Conservation (phyloP, 1,140 invertebrate genomes). For the Drosophila serrata region DNA sequence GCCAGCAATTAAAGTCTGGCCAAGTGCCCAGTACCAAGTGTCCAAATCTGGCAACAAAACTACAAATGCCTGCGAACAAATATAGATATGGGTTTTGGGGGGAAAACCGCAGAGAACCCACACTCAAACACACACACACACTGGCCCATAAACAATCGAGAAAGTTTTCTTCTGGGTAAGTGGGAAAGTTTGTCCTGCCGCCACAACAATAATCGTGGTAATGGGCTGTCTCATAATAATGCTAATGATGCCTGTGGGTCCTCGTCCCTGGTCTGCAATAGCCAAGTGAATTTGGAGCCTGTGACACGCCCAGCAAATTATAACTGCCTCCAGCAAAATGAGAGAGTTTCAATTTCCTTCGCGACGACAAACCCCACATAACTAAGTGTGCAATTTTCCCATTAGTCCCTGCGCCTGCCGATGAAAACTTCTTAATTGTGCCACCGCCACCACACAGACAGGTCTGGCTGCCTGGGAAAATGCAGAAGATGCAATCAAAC, state of each 20-base stretch:
- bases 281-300: constrained; percentile 14
- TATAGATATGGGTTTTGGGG: constrained; percentile 1
- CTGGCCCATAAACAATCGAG: constrained; percentile 5
- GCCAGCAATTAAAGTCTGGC: constrained; percentile 17
- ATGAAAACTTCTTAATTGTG: constrained; percentile 44
- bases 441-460: constrained; percentile 10
- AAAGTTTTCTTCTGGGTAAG: constrained; percentile 44
- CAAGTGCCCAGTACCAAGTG: background rate
- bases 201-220: constrained; percentile 64
- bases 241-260: constrained; percentile 62
- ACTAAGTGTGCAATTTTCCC: constrained; percentile 25
- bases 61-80: constrained; percentile 17
- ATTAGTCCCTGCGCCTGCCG: constrained; percentile 20
- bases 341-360: constrained; percentile 46
- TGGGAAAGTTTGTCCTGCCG: constrained; percentile 49
- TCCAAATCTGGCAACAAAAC: constrained; percentile 6
- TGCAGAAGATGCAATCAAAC: constrained; percentile 14
- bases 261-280: background rate
- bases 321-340: constrained; percentile 20
- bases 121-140: constrained; percentile 4
- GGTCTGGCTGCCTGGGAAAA: constrained; percentile 2
- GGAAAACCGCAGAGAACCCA: constrained; percentile 13
- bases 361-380: constrained; percentile 21
- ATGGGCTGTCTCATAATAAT: constrained; percentile 56
- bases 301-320: constrained; percentile 30